Evolutionary conservation across 1,140 invertebrate genomes (phyloP), one percentile per base, ranked within the genome.

Genomic region (Papilio dardanus): DNA sequence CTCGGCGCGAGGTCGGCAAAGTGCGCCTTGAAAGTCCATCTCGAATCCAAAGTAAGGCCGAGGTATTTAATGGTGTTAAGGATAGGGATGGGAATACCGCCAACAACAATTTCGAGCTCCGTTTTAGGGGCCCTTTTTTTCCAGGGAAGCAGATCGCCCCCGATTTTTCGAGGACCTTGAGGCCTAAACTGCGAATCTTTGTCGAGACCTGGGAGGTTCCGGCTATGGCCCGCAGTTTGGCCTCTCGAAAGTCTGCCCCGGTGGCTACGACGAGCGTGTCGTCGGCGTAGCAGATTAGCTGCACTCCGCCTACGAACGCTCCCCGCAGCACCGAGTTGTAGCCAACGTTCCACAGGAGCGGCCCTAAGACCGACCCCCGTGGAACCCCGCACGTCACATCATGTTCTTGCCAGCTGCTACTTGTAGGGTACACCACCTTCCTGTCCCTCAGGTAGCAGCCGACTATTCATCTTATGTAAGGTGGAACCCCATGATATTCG

Each of bases 401-500:
- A 8, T 24, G 7, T 0, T 3, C 8, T 8, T 3, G 21, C 19
- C 6, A 10, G 3, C 21, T 6, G 46, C 21, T 6, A 4, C 5
- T 19, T 1, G 50, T 24, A 8, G 50, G 50, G 12, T 10, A 58
- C 0, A 58, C 6, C 1, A 58, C 12, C 8, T 0, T 24, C 21
- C 50, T 24, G 21, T 24, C 50, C 6, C 2, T 2, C 2, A 58
- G 2, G 21, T 58, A 58, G 21, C 2, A 6, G 19, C 2, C 0
- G 8, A 58, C 4, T 2, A 50, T 21, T 7, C 50, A 21, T 2
- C 50, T 1, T 0, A 58, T 19, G 21, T 77, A 50, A 3, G 0
- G 40, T 2, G 77, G 77, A 16, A 81, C 73, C 10, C 58, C 2
- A n/a, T 77, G 78, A 6, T 76, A 71, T 1, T 6, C 1, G 8